Evolutionary conservation across 2,888 invertebrate species (phyloP).

Genomic region (Lithophane semibrunnea): DNA sequence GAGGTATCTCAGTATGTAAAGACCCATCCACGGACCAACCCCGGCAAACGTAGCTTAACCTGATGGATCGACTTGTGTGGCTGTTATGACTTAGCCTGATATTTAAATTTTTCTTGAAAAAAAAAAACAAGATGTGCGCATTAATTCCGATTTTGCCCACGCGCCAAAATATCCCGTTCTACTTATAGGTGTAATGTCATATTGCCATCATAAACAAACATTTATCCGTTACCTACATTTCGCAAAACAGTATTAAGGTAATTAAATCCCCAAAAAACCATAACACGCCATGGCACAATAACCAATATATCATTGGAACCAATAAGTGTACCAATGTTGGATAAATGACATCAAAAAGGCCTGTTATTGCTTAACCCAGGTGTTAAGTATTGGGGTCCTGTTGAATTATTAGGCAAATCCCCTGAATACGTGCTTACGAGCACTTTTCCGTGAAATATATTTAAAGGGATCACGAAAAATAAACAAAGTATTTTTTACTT

Average conservation of each 20-base stretch:
- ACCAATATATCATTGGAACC: constrained; percentile 62
- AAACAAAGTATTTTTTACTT: constrained; percentile 6
- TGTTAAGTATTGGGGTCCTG: constrained; percentile 58
- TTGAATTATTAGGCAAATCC: constrained; percentile 63
- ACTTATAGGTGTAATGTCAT: not conserved
- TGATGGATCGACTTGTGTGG: too few species aligned
- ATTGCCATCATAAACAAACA: not conserved
- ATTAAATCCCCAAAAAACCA: constrained; percentile 56
- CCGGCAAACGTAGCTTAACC: too few species aligned
- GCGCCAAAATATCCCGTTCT: too few species aligned
- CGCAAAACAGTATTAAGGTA: constrained; percentile 44
- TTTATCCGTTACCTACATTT: constrained; percentile 11
- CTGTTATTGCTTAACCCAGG: constrained; percentile 65
- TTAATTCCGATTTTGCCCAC: too few species aligned
- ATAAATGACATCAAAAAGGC: constrained; percentile 62
- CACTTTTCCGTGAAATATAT: constrained; percentile 5
- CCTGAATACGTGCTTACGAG: constrained; percentile 42
- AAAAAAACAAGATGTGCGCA: too few species aligned
- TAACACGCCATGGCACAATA: constrained; percentile 58
- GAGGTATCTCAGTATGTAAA: too few species aligned
- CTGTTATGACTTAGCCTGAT: too few species aligned
- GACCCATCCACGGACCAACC: too few species aligned
- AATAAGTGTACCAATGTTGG: constrained; percentile 60
- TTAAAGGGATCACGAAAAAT: not conserved
- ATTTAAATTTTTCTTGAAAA: too few species aligned